These are phyloP conservation scores for Suillia variegata DNA, from an alignment of 2,888 invertebrate genomes.

Conservation along the genomic window DNA sequence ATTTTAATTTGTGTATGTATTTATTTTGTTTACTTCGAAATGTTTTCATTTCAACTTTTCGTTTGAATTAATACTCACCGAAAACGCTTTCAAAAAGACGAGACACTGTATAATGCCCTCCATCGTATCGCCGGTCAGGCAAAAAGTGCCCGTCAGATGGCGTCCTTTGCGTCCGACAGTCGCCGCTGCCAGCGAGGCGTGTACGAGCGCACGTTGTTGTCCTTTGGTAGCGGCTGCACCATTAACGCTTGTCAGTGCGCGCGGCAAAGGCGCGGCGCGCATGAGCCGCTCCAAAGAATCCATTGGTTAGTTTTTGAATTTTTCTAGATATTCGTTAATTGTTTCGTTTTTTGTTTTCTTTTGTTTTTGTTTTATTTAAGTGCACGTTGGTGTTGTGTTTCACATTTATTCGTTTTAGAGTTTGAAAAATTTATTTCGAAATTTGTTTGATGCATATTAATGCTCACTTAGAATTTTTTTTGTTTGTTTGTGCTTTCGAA, in stretches of 20 bases:
- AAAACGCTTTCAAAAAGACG: conserved; percentile 90
- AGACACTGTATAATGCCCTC: conserved; percentile 92
- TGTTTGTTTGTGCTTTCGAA: no score
- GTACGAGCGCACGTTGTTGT: conserved; percentile 72
- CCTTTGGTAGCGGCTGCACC: conserved; percentile 59
- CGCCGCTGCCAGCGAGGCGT: conserved; percentile 75
- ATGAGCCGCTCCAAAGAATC: conserved; percentile 83
- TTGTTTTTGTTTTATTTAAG: conserved; percentile 20
- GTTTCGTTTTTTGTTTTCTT: conserved; percentile 14
- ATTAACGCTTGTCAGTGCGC: conserved; percentile 65
- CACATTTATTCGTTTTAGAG: no score
- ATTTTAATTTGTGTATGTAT: no score
- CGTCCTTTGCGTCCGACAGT: conserved; percentile 76
- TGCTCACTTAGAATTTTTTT: no score
- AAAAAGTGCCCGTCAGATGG: conserved; percentile 86
- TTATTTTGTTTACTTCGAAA: not conserved
- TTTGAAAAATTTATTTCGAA: no score
- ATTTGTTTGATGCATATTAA: no score
- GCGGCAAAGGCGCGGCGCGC: conserved; percentile 72
- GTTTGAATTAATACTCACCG: no score
- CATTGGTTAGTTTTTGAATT: conserved; percentile 64
- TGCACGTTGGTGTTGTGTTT: conserved; percentile 17
- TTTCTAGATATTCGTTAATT: conserved; percentile 15
- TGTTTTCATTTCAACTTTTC: not conserved
- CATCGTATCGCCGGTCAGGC: conserved; percentile 89